phyloP scores from a whole-genome alignment of 2,797 vertebrate genomes.

The Cuculus canorus region DNA sequence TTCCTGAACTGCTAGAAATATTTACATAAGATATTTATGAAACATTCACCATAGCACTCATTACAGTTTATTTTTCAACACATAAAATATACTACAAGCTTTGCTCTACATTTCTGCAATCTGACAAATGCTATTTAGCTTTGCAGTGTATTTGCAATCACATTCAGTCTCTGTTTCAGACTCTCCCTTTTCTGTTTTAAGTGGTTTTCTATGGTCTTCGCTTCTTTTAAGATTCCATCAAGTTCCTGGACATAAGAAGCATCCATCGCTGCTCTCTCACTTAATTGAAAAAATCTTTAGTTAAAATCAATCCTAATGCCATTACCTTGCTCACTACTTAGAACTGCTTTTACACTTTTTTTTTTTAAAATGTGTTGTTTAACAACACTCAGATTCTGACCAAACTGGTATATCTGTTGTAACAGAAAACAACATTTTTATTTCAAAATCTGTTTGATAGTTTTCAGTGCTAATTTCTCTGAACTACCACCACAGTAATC shows the following conservation, averaged over 20 bases:
- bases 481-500: not conserved
- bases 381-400: not conserved
- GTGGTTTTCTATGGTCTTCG: conserved; percentile 72
- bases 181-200: conserved; percentile 77
- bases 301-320: conserved; percentile 52
- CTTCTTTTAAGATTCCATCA: conserved; percentile 80
- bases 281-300: conserved; percentile 50
- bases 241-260: conserved; percentile 74
- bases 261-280: conserved; percentile 78
- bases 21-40: not conserved
- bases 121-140: conserved; percentile 28
- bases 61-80: not conserved
- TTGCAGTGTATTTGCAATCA: conserved; percentile 72
- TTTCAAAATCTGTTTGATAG: not conserved
- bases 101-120: not conserved
- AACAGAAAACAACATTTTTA: not conserved
- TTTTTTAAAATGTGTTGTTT: not conserved
- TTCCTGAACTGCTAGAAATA: conserved; percentile 1
- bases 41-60: not conserved
- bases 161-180: conserved; percentile 73
- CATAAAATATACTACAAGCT: not conserved
- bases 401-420: not conserved
- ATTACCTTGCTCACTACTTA: not conserved
- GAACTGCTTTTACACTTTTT: not conserved
- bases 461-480: not conserved